Percentiles rank a stretch among this genome's conserved stretches.
Evolutionary conservation across 2,797 vertebrate genomes (phyloP).

Genomic region (Picus viridis): DNA sequence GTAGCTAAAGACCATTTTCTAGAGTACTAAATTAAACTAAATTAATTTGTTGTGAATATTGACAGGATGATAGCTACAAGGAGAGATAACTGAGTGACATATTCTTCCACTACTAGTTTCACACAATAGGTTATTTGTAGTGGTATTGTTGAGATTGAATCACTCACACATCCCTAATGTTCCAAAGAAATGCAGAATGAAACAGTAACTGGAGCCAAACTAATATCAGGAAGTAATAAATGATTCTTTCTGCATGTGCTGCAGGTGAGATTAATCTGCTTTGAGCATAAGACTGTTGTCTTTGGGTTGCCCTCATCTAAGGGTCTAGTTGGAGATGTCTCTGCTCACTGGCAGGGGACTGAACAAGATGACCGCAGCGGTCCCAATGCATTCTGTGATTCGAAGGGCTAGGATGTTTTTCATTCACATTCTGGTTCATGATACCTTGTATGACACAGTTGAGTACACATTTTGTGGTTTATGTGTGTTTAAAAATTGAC

Average conservation of each 20-base stretch:
- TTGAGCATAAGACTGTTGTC: neutral
- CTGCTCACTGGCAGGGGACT: too few relatives aligned
- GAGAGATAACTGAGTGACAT: neutral
- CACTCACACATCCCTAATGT: neutral
- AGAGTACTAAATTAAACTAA: neutral
- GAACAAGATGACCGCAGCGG: too few relatives aligned
- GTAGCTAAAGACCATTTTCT: conserved; percentile 70
- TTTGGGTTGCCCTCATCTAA: neutral
- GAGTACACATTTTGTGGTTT: neutral
- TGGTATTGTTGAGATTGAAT: neutral
- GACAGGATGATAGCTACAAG: neutral
- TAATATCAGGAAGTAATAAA: neutral
- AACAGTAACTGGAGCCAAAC: neutral
- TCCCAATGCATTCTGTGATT: too few relatives aligned
- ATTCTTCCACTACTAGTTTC: neutral
- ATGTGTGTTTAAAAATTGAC: neutral
- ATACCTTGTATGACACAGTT: neutral
- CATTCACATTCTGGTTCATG: neutral
- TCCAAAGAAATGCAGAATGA: neutral
- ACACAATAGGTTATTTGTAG: neutral
- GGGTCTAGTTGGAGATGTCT: too few relatives aligned
- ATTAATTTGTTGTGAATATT: neutral
- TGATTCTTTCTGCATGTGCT: neutral
- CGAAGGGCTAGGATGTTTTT: neutral
- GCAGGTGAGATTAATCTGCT: neutral